Percentiles rank a stretch among this genome's conserved stretches.
These are phyloP conservation scores for Tinamus guttatus DNA, from an alignment of 2,113 vertebrate species.

Conservation along the genomic window DNA sequence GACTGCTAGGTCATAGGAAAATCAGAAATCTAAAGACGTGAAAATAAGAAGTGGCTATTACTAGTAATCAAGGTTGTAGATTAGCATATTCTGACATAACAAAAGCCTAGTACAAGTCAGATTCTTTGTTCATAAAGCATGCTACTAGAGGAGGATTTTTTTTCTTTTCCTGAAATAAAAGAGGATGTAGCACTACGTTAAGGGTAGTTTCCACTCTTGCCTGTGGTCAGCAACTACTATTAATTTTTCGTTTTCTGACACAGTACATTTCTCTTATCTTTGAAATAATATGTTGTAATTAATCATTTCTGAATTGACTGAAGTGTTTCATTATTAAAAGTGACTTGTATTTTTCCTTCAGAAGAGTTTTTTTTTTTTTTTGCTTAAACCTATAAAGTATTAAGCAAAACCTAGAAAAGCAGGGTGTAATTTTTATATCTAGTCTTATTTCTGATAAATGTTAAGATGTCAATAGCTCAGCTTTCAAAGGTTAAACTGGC, in stretches of 20 bases:
- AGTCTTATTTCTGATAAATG: background rate
- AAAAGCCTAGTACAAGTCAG: background rate
- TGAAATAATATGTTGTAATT: background rate
- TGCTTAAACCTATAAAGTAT: background rate
- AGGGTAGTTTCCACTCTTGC: background rate
- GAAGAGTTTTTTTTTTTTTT: background rate
- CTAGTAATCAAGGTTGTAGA: background rate
- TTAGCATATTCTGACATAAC: background rate
- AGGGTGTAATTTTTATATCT: background rate
- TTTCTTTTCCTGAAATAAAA: background rate
- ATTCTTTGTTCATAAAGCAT: background rate
- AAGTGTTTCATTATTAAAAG: background rate
- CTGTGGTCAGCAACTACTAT: background rate
- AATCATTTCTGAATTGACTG: background rate
- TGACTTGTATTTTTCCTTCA: background rate
- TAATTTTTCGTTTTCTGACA: background rate
- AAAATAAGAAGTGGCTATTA: background rate
- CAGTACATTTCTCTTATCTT: background rate
- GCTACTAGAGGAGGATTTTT: accelerated
- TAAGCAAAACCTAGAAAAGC: background rate
- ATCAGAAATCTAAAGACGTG: background rate
- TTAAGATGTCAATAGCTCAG: background rate
- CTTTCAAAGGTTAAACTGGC: background rate
- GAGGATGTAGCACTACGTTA: background rate
- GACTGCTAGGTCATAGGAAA: background rate